phyloP scores from a whole-genome alignment of 2,113 vertebrate species.

The Prunella fulvescens region DNA sequence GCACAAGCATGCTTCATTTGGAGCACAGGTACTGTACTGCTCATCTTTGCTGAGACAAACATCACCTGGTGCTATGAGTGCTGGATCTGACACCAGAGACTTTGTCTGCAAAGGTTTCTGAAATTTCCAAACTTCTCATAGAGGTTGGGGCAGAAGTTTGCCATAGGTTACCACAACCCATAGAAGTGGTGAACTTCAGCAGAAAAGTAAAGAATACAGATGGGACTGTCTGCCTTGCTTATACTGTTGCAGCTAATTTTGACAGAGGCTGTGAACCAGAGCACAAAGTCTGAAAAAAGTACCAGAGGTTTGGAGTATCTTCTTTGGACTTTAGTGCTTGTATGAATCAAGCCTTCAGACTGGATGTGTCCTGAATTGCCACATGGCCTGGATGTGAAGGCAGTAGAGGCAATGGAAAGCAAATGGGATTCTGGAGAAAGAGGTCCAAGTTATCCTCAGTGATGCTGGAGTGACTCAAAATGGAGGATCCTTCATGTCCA shows the following conservation, averaged over 20 bases:
- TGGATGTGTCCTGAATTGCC: background rate
- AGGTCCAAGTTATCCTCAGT: background rate
- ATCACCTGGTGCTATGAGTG: background rate
- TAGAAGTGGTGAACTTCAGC: background rate
- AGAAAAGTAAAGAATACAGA: background rate
- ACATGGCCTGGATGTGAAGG: background rate
- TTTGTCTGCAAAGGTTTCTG: background rate
- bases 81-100: background rate
- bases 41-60: background rate
- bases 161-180: background rate
- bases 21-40: background rate
- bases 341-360: background rate
- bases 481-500: background rate
- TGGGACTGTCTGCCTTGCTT: background rate
- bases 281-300: background rate
- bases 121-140: background rate
- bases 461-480: background rate
- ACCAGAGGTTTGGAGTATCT: background rate
- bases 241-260: background rate
- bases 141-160: background rate
- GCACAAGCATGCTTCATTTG: accelerated
- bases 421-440: background rate
- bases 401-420: background rate
- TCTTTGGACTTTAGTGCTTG: background rate
- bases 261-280: background rate